A percentile compares a stretch with the other conserved stretches of the same genome.
Conservation (phyloP, 2,888 invertebrate species). For the Stenchaetothrips biformis region DNA sequence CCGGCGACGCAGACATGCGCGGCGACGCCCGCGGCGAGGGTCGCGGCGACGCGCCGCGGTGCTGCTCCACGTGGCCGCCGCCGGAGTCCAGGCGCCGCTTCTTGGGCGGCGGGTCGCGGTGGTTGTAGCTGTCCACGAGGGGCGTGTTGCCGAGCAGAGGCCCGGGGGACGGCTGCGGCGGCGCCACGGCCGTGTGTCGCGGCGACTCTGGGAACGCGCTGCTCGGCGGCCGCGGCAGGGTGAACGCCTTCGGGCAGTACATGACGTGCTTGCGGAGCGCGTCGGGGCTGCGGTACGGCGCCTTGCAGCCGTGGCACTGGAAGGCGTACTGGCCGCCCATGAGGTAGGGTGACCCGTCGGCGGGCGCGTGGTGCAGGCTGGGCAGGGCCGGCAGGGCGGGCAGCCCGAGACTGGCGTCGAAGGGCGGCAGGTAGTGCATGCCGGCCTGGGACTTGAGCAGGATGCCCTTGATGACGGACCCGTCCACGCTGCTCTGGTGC, state of each 20-base stretch:
- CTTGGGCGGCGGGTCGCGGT: constrained; percentile 46
- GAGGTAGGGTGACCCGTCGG: neutral
- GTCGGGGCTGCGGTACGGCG: neutral
- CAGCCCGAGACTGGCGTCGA: neutral
- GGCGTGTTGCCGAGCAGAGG: constrained; percentile 77
- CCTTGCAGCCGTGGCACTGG: constrained; percentile 5
- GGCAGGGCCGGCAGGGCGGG: neutral
- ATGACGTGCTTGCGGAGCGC: constrained; percentile 11
- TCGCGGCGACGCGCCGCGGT: neutral
- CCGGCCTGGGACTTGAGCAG: constrained; percentile 58
- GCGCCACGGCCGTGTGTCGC: constrained; percentile 41
- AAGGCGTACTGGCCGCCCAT: neutral
- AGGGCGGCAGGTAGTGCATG: neutral
- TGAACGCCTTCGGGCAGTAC: constrained; percentile 1
- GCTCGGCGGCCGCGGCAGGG: neutral
- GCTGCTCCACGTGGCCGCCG: neutral
- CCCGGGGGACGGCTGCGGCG: constrained; percentile 73
- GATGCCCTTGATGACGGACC: constrained; percentile 65
- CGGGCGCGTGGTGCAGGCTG: neutral
- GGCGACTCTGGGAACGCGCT: neutral
- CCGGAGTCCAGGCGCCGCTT: constrained; percentile 50
- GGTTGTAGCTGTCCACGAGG: constrained; percentile 62
- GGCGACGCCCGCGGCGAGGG: constrained; percentile 6
- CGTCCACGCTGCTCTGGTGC: constrained; percentile 42
- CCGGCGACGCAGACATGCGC: neutral